Evolutionary conservation across 2,888 invertebrate genomes (phyloP), one percentile per base, ranked within the genome.

Genomic region (Capitulum mitella): DNA sequence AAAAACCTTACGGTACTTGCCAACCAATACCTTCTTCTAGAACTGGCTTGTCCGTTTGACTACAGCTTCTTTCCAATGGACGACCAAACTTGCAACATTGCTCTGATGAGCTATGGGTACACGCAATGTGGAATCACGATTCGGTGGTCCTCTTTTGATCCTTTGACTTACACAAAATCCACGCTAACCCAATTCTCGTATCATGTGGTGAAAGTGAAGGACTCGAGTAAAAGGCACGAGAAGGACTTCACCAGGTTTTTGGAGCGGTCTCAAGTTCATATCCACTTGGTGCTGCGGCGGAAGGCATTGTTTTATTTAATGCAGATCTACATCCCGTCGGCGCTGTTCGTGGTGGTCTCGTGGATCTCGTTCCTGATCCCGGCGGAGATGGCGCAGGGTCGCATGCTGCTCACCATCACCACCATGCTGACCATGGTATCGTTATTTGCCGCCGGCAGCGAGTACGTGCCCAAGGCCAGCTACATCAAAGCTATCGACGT

Each of bases 291-390:
- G 19, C 85, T 90, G 82, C 89, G 89, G 46, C 86, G 90, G 48
- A 90, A 90, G 84, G 86, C 90, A n/a, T 86, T 90, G 78, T 89
- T 90, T 82, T 90, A 90, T 84, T 85, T 90, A 3, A 85, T 90
- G 78, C 90, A 90, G 85, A 90, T 89, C 83, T 90, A 90, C 84
- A 85, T 90, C 40, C 90, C 90, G 0, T 90, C 90, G 29, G 89
- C 89, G 0, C 85, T 90, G 79, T 90, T 90, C 84, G 90, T 90
- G 81, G 89, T 90, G 84, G 90, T 90, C 84, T 90, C 90, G 37
- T 90, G 90, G 90, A 90, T 90, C 81, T 90, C 90, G 83, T 90
- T 90, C 85, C 89, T 90, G 81, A 89, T 90, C 61, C 90, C 90
- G 82, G 90, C 90, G 8, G 90, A 90, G 85, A 88, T 90, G 78